phyloP scores from a whole-genome alignment of 2,888 invertebrate species.

The Syrista parreyssii region DNA sequence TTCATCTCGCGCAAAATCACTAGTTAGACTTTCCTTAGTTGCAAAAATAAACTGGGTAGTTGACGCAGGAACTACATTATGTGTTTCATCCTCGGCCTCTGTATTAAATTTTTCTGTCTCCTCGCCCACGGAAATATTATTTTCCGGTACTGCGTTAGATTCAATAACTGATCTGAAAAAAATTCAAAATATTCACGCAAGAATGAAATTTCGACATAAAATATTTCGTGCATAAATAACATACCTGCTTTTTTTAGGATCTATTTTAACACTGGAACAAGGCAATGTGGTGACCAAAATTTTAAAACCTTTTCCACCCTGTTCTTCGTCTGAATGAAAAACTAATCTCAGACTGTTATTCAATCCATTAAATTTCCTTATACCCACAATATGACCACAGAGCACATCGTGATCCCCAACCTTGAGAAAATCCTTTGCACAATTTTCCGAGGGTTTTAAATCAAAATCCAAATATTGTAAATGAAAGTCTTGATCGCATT shows the following conservation, averaged over 20 bases:
- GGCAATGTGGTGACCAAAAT: conserved; percentile 68
- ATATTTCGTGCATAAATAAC: too few species aligned
- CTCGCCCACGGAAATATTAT: too few species aligned
- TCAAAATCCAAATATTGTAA: conserved; percentile 71
- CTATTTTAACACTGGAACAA: conserved; percentile 44
- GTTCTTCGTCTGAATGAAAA: conserved; percentile 64
- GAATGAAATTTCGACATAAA: too few species aligned
- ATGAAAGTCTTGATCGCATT: conserved; percentile 68
- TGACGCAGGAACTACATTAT: too few species aligned
- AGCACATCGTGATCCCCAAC: conserved; percentile 67
- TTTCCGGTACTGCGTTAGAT: too few species aligned
- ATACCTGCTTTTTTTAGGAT: conserved; percentile 17
- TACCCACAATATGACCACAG: conserved; percentile 68
- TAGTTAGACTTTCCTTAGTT: too few species aligned
- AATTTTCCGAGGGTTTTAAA: conserved; percentile 67
- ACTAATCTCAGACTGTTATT: conserved; percentile 67
- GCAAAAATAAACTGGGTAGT: too few species aligned
- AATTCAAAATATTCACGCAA: too few species aligned
- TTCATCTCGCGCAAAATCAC: too few species aligned
- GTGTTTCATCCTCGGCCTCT: too few species aligned
- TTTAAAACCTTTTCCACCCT: conserved; percentile 66
- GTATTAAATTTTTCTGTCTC: too few species aligned
- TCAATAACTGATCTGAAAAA: too few species aligned
- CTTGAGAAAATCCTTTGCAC: conserved; percentile 68
- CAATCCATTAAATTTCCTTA: conserved; percentile 66